A percentile compares a stretch with the other conserved stretches of the same genome.
These are phyloP conservation scores for Apodemia zela DNA, from an alignment of 2,888 invertebrate species.

Conservation along the genomic window DNA sequence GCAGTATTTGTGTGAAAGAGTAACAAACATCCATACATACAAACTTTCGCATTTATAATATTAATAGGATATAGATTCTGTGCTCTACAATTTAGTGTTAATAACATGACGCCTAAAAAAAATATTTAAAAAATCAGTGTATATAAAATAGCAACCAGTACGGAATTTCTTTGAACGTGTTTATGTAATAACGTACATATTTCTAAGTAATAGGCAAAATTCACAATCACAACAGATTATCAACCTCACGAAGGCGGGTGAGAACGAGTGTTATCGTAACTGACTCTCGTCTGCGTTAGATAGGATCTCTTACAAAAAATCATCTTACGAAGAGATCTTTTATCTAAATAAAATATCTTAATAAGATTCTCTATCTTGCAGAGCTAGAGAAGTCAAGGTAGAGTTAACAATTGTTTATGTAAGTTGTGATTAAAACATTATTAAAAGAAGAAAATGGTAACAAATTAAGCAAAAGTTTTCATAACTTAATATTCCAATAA, in stretches of 20 bases:
- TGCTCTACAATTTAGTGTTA: too few relatives aligned
- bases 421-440: too few relatives aligned
- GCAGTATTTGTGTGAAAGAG: too few relatives aligned
- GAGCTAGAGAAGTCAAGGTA: constrained; percentile 3
- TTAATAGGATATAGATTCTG: too few relatives aligned
- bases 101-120: too few relatives aligned
- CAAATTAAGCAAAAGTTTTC: too few relatives aligned
- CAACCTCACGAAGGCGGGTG: constrained; percentile 13
- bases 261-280: constrained; percentile 6
- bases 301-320: constrained; percentile 15
- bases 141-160: too few relatives aligned
- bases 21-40: too few relatives aligned
- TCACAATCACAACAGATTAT: constrained; percentile 6
- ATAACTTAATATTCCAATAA: too few relatives aligned
- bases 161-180: neutral
- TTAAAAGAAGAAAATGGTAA: too few relatives aligned
- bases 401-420: neutral
- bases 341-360: constrained; percentile 15
- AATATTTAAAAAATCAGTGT: too few relatives aligned
- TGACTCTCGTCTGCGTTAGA: constrained; percentile 12
- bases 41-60: too few relatives aligned
- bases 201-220: constrained; percentile 2
- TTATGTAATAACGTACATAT: neutral
- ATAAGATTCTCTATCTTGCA: constrained; percentile 12
- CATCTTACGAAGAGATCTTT: constrained; percentile 3